phyloP scores from a whole-genome alignment of 2,797 vertebrate species.

The Neosilurus hyrtlii region DNA sequence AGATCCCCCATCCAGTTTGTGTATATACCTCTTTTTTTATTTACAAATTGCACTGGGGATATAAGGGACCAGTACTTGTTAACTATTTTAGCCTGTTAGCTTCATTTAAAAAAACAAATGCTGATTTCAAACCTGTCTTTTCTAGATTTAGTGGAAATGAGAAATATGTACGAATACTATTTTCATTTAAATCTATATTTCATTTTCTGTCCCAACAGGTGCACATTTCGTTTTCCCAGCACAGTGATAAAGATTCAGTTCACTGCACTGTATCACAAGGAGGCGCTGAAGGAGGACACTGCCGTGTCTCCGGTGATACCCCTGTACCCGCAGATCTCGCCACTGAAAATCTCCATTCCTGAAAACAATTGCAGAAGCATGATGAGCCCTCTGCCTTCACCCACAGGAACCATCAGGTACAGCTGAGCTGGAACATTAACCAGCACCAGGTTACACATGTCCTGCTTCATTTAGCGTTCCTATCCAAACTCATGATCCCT shows the following conservation, averaged over 20 bases:
- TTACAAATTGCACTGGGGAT: too few species aligned
- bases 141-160: background rate
- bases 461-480: background rate
- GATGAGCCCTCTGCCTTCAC: constrained; percentile 90
- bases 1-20: too few species aligned
- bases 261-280: constrained; percentile 81
- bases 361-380: constrained; percentile 90
- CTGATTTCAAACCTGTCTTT: background rate
- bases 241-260: constrained; percentile 98
- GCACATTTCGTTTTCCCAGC: constrained; percentile 95
- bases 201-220: constrained; percentile 69
- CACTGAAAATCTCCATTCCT: constrained; percentile 97
- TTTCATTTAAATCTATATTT: background rate
- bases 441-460: background rate
- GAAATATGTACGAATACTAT: background rate
- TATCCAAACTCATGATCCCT: background rate
- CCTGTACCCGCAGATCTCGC: constrained; percentile 93
- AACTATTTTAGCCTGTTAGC: background rate
- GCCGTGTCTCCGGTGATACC: constrained; percentile 77
- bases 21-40: too few species aligned
- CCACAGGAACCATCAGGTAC: constrained; percentile 97
- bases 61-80: too few species aligned
- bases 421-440: constrained; percentile 3
- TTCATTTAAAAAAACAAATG: background rate
- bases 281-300: constrained; percentile 77